Evolutionary conservation across 2,888 invertebrate genomes (phyloP).

Genomic region (Girardia tigrina): DNA sequence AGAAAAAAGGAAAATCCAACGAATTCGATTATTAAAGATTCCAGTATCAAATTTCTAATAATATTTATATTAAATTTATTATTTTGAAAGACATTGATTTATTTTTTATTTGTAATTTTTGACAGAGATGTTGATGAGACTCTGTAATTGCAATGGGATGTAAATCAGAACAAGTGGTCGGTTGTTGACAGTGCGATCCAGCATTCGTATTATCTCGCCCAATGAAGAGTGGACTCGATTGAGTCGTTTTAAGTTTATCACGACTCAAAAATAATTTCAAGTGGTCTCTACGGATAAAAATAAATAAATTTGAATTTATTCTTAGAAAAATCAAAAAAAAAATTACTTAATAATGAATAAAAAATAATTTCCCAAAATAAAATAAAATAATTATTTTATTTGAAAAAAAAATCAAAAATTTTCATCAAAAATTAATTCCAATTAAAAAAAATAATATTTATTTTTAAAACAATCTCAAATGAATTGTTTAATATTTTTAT

Average conservation of each 20-base stretch:
- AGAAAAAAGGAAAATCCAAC: too few relatives aligned
- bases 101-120: background rate
- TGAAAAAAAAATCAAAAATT: too few relatives aligned
- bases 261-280: background rate
- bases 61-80: background rate
- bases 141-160: background rate
- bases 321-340: too few relatives aligned
- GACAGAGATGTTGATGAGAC: background rate
- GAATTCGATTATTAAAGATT: too few relatives aligned
- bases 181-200: background rate
- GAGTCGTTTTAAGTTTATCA: background rate
- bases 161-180: background rate
- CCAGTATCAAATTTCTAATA: background rate
- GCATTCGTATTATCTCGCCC: background rate
- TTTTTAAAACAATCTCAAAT: too few relatives aligned
- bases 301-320: background rate
- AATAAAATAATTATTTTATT: too few relatives aligned
- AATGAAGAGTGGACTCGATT: background rate
- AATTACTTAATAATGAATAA: too few relatives aligned
- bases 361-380: too few relatives aligned
- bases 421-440: too few relatives aligned
- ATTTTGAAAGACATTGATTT: background rate
- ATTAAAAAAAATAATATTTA: too few relatives aligned
- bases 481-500: too few relatives aligned
- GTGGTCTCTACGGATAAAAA: background rate